Percentiles rank a stretch among this genome's conserved stretches.
Evolutionary conservation across 2,113 vertebrate genomes (phyloP).

Genomic region (Brienomyrus longianalis): DNA sequence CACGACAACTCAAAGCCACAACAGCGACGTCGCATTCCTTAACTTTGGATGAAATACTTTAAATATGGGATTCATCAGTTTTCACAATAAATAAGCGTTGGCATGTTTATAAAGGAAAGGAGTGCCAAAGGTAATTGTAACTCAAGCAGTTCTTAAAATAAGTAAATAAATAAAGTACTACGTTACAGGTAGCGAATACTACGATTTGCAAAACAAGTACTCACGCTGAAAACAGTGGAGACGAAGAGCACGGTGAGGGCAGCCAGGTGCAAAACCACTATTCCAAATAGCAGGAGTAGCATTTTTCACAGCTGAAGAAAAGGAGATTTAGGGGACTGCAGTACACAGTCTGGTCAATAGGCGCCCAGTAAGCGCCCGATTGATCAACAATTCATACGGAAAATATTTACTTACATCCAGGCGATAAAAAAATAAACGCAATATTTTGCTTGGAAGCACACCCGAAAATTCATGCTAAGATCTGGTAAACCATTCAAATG

Average conservation of each 20-base stretch:
- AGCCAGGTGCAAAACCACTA: constrained; percentile 8
- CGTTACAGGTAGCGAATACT: neutral
- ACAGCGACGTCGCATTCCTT: neutral
- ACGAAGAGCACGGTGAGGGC: constrained; percentile 3
- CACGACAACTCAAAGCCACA: neutral
- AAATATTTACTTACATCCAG: neutral
- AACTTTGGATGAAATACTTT: neutral
- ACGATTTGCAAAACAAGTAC: neutral
- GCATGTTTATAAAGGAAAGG: neutral
- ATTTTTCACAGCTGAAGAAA: constrained; percentile 1
- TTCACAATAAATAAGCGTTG: neutral
- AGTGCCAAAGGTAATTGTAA: neutral
- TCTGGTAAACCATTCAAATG: neutral
- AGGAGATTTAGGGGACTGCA: neutral
- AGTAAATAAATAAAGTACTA: neutral
- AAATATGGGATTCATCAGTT: neutral
- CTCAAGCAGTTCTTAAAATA: neutral
- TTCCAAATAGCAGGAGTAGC: neutral
- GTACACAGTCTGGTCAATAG: neutral
- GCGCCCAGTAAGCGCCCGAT: neutral
- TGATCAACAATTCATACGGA: neutral
- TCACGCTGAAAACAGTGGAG: constrained; percentile 13
- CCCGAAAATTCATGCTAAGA: neutral
- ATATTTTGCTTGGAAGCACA: neutral
- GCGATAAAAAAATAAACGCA: neutral